A percentile compares a stretch with the other conserved stretches of the same genome.
Conservation (phyloP, 2,888 invertebrate genomes). For the Megaustenia siamemsis region DNA sequence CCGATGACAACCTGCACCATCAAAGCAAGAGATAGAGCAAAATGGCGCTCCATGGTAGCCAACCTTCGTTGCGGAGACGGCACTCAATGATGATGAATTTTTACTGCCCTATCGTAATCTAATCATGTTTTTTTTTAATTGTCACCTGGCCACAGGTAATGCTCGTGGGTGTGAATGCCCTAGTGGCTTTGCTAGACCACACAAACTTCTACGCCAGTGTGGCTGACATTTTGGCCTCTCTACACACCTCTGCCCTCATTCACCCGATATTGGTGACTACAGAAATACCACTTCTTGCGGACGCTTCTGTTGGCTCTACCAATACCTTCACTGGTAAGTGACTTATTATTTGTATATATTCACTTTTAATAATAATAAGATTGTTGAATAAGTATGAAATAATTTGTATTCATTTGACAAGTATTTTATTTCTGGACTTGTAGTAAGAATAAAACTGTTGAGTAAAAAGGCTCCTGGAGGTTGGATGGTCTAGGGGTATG, state of each 20-base stretch:
- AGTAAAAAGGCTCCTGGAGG: too few species aligned
- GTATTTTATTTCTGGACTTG: too few species aligned
- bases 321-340: conserved; percentile 43
- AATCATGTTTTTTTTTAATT: neutral
- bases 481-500: too few species aligned
- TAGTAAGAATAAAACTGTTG: too few species aligned
- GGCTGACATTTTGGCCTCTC: conserved; percentile 68
- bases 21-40: too few species aligned
- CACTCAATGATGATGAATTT: neutral
- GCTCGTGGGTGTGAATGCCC: conserved; percentile 75
- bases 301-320: conserved; percentile 12
- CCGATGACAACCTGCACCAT: too few species aligned
- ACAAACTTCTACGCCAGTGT: conserved; percentile 76
- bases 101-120: neutral
- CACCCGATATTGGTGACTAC: conserved; percentile 67
- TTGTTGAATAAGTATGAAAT: too few species aligned
- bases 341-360: too few species aligned
- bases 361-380: too few species aligned
- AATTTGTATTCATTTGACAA: too few species aligned
- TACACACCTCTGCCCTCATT: conserved; percentile 73
- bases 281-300: conserved; percentile 50
- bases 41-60: too few species aligned
- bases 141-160: conserved; percentile 66
- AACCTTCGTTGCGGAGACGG: too few species aligned
- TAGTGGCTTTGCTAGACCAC: conserved; percentile 76